A percentile compares a stretch with the other conserved stretches of the same genome.
phyloP scores from a whole-genome alignment of 2,888 invertebrate species.

The Parnassius apollo region DNA sequence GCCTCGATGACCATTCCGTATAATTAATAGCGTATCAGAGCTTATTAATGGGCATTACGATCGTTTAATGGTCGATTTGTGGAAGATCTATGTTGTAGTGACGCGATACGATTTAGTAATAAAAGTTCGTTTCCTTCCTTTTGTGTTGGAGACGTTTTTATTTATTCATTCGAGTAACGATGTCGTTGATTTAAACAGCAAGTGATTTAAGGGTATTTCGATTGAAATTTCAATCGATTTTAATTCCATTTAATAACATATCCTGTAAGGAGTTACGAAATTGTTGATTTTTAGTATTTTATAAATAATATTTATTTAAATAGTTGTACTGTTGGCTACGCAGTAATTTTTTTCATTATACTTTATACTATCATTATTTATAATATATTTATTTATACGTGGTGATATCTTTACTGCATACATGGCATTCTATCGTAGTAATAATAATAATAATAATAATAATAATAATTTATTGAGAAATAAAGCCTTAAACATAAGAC shows the following conservation, averaged over 20 bases:
- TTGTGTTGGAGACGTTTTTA: constrained; percentile 18
- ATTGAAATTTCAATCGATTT: neutral
- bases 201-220: neutral
- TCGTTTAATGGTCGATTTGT: constrained; percentile 48
- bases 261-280: too few relatives aligned
- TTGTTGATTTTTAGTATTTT: too few relatives aligned
- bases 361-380: too few relatives aligned
- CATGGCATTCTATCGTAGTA: too few relatives aligned
- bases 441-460: too few relatives aligned
- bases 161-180: constrained; percentile 9
- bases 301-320: too few relatives aligned
- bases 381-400: too few relatives aligned
- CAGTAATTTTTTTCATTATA: too few relatives aligned
- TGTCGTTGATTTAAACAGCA: neutral
- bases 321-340: too few relatives aligned
- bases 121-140: constrained; percentile 39
- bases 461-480: too few relatives aligned
- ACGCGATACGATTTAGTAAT: constrained; percentile 23
- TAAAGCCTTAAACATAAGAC: too few relatives aligned
- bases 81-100: constrained; percentile 30
- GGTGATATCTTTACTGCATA: too few relatives aligned
- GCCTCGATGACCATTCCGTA: constrained; percentile 37
- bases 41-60: constrained; percentile 57
- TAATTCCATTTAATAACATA: neutral
- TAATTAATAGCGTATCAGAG: constrained; percentile 54